A percentile compares a stretch with the other conserved stretches of the same genome.
These are phyloP conservation scores for Eristalinus aeneus DNA, from an alignment of 2,888 invertebrate species.

Conservation along the genomic window DNA sequence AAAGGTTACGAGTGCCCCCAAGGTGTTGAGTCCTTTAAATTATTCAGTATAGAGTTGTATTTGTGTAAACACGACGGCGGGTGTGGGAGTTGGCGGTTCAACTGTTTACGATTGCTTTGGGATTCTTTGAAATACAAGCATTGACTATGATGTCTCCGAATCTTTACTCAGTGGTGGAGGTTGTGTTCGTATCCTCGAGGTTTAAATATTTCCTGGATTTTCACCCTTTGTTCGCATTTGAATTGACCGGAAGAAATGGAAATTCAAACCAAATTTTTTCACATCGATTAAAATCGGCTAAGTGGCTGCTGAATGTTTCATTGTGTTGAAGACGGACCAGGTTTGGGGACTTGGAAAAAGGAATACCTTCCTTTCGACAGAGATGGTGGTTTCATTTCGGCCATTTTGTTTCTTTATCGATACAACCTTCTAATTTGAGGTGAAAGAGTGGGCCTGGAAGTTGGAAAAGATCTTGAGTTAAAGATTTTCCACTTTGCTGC, in stretches of 20 bases:
- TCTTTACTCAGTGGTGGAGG: slow-evolving; percentile 12
- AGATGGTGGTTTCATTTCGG: no score
- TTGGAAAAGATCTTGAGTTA: no score
- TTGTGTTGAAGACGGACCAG: slow-evolving; percentile 51
- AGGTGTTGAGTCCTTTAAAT: slow-evolving; percentile 67
- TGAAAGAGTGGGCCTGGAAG: no score
- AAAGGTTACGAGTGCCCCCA: slow-evolving; percentile 61
- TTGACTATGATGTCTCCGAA: not conserved
- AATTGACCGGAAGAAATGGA: slow-evolving; percentile 53
- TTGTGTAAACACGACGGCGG: slow-evolving; percentile 51
- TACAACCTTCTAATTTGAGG: no score
- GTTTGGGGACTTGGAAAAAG: not conserved
- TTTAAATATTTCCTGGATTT: slow-evolving; percentile 6
- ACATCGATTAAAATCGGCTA: slow-evolving; percentile 56
- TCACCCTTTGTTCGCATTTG: not conserved
- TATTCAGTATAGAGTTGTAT: slow-evolving; percentile 58
- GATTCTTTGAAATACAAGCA: slow-evolving; percentile 29
- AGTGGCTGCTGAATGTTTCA: slow-evolving; percentile 62
- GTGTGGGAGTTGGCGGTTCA: not conserved
- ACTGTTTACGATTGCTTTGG: slow-evolving; percentile 57
- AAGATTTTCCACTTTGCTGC: no score
- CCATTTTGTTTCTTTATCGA: slow-evolving; percentile 9
- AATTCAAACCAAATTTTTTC: slow-evolving; percentile 60
- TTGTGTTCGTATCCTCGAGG: slow-evolving; percentile 39
- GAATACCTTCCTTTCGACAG: not conserved